A percentile compares a stretch with the other conserved stretches of the same genome.
Conservation (phyloP, 2,888 invertebrate species). For the Coleophora deauratella region DNA sequence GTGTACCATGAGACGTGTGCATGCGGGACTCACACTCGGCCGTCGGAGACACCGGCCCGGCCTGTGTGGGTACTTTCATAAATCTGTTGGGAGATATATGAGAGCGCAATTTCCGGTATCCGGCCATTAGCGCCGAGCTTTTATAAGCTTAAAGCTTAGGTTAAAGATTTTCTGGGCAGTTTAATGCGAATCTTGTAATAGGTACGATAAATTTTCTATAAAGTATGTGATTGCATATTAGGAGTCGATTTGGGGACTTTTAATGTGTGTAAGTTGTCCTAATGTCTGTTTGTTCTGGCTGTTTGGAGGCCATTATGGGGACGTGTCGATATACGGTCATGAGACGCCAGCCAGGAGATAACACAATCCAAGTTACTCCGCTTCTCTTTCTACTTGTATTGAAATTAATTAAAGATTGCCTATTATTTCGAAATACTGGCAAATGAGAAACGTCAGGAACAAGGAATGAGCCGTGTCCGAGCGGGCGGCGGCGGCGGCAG, state of each 20-base stretch:
- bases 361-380: background rate
- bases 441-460: slow-evolving; percentile 34
- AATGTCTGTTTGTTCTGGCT: slow-evolving; percentile 56
- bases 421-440: slow-evolving; percentile 12
- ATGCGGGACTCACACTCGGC: background rate
- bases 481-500: slow-evolving; percentile 27
- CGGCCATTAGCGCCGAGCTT: slow-evolving; percentile 85
- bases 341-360: slow-evolving; percentile 3
- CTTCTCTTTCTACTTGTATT: slow-evolving; percentile 2
- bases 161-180: slow-evolving; percentile 75
- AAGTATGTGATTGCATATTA: slow-evolving; percentile 74
- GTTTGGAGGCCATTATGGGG: slow-evolving; percentile 10
- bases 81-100: slow-evolving; percentile 92
- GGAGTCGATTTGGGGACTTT: slow-evolving; percentile 69
- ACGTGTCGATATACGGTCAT: slow-evolving; percentile 10
- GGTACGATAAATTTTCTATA: slow-evolving; percentile 73
- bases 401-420: slow-evolving; percentile 15
- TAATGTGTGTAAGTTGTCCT: slow-evolving; percentile 72
- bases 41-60: slow-evolving; percentile 17
- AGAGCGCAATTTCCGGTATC: slow-evolving; percentile 93
- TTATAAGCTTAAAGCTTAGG: slow-evolving; percentile 78
- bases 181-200: slow-evolving; percentile 75
- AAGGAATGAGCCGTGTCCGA: slow-evolving; percentile 74
- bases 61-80: slow-evolving; percentile 86
- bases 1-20: slow-evolving; percentile 27